A percentile compares a stretch with the other conserved stretches of the same genome.
Evolutionary conservation across 53 echinoderm and acorn worm species (phyloP).

Genomic region (Arbacia lixula): DNA sequence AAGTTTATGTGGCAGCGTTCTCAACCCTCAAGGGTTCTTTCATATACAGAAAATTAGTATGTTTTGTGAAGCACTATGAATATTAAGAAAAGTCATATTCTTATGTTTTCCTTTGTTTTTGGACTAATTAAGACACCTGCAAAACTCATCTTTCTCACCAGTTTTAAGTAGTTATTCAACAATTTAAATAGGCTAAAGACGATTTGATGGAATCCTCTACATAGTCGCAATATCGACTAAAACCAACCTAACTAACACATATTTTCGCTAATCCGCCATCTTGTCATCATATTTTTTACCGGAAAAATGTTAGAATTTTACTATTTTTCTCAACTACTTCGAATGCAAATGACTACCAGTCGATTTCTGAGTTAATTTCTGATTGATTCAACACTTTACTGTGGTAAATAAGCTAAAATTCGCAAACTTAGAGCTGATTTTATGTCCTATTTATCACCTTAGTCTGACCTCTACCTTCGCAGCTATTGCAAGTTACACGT

Average conservation of each 20-base stretch:
- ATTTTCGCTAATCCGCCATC: conserved; percentile 43
- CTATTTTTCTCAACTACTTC: too few species aligned
- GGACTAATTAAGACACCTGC: conserved; percentile 39
- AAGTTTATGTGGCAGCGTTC: background rate
- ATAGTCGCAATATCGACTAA: conserved; percentile 9
- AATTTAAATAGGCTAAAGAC: background rate
- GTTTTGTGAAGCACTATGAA: conserved; percentile 30
- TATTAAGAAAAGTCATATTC: conserved; percentile 48
- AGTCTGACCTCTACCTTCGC: conserved; percentile 26
- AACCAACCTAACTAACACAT: conserved; percentile 50
- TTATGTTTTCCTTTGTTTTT: conserved; percentile 53
- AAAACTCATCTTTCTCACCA: conserved; percentile 16
- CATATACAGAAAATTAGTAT: conserved; percentile 18
- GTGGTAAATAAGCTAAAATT: background rate
- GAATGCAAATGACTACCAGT: too few species aligned
- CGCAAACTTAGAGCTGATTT: background rate
- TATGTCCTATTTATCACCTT: conserved; percentile 1
- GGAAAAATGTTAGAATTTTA: conserved; percentile 19
- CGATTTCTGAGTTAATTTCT: too few species aligned
- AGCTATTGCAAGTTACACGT: too few species aligned
- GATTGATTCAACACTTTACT: background rate
- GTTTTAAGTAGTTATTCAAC: conserved; percentile 32
- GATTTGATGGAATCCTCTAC: background rate
- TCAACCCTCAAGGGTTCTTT: background rate
- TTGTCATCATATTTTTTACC: conserved; percentile 1